Evolutionary conservation across 2,888 invertebrate species (phyloP), one percentile per base, ranked within the genome.

Genomic region (Cosmopolites sordidus): DNA sequence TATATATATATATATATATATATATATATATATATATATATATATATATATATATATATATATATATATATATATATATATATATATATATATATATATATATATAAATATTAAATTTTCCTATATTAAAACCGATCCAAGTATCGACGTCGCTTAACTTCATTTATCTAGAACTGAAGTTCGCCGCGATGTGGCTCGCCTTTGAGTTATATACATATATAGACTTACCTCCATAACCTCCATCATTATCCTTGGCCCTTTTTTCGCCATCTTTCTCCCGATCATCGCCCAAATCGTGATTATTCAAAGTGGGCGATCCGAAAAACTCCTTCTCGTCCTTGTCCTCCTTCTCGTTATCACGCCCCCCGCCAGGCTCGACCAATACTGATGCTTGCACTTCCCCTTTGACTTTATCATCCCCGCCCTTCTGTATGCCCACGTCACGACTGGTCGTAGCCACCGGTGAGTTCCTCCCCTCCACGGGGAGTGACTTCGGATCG

Each of bases 401-500:
- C 15, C 49, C 50, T 22, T 43, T 51, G 9, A 14, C 49, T 48
- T 53, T 61, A 16, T 22, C 54, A 16, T 16, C 56, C 14, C 46
- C 54, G 12, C 58, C 54, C 43, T 61, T 62, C 29, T 63, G 63
- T n/a, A 61, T 51, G n/a, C 50, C 64, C 1, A 58, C 53, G 29
- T 68, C 68, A 56, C 64, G 64, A 5, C 67, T 66, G 9, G 65
- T 62, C 2, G 67, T 64, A 8, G 66, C 63, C 14, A 60, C 49
- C 16, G 66, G 63, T 1, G 66, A 63, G 6, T 60, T 43, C 33
- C 33, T 4, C 33, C 33, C 33, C 33, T 49, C 49, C 4, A 37
- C 11, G 15, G 45, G 22, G 6, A 51, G 15, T 1, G 51, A 17
- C 33, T 56, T 56, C 16, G 55, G n/a, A 1, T 56, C 56, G 11